Conservation (phyloP, 1,140 invertebrate species). For the Heliconius himera region DNA sequence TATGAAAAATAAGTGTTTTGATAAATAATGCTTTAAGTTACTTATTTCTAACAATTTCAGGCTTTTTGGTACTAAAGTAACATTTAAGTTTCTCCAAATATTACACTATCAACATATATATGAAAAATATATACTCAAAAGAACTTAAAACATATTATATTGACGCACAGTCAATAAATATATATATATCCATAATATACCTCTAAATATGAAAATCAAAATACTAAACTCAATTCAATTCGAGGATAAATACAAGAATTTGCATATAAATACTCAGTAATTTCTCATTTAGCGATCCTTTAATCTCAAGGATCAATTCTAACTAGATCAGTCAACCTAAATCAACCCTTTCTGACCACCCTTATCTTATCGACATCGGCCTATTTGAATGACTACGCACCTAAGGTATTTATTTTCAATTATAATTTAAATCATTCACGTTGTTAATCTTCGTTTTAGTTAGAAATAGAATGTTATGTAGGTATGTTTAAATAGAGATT, state of each 20-base stretch:
- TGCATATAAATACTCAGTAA: conserved; percentile 7
- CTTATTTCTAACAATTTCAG: no score
- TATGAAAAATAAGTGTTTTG: no score
- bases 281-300: conserved; percentile 23
- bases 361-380: conserved; percentile 31
- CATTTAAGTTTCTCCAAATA: no score
- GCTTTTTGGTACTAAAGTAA: no score
- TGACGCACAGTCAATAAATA: not conserved
- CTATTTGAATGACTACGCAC: conserved; percentile 13
- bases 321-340: conserved; percentile 31
- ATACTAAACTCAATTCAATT: not conserved
- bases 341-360: conserved; percentile 33
- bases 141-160: not conserved
- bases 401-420: conserved; percentile 28
- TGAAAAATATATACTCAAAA: not conserved
- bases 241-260: conserved; percentile 1
- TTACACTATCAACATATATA: no score
- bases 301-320: conserved; percentile 30
- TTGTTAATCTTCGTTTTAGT: conserved; percentile 5
- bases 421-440: conserved; percentile 17
- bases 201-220: not conserved
- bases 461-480: not conserved
- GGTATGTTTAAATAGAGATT: not conserved
- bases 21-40: no score
- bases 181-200: not conserved